Evolutionary conservation across 2,113 vertebrate genomes (phyloP).

Genomic region (Muntiacus reevesi): DNA sequence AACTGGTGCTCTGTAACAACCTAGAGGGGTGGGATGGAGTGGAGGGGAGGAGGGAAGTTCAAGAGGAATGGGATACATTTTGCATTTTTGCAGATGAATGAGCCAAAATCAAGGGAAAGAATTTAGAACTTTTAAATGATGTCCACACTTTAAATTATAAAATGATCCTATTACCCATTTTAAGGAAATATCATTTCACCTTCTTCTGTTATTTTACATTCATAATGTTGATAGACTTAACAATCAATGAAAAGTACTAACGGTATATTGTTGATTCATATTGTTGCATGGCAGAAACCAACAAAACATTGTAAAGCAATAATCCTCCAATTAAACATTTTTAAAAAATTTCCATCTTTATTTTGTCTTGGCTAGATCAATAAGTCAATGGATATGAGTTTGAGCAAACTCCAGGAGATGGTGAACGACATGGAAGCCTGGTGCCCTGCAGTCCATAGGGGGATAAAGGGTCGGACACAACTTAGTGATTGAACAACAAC

Average conservation of each 20-base stretch:
- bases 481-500: not conserved
- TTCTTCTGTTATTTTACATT: not conserved
- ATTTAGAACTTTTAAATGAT: conserved; percentile 28
- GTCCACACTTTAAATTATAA: conserved; percentile 37
- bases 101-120: not conserved
- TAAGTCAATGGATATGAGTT: not conserved
- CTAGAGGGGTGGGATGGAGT: not conserved
- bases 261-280: rapidly evolving
- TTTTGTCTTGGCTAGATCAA: not conserved
- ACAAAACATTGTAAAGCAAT: not conserved
- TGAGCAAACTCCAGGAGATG: not conserved
- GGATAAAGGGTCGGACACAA: not conserved
- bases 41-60: not conserved
- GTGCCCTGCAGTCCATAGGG: not conserved
- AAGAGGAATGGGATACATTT: not conserved
- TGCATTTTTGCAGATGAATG: not conserved
- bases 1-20: not conserved
- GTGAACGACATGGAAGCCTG: not conserved
- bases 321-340: not conserved
- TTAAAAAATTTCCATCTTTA: not conserved
- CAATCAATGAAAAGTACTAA: not conserved
- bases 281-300: not conserved
- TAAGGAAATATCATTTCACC: not conserved
- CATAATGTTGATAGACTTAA: not conserved
- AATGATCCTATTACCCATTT: not conserved